Evolutionary conservation across 2,113 vertebrate genomes (phyloP).

Genomic region (Centropus unirufus): DNA sequence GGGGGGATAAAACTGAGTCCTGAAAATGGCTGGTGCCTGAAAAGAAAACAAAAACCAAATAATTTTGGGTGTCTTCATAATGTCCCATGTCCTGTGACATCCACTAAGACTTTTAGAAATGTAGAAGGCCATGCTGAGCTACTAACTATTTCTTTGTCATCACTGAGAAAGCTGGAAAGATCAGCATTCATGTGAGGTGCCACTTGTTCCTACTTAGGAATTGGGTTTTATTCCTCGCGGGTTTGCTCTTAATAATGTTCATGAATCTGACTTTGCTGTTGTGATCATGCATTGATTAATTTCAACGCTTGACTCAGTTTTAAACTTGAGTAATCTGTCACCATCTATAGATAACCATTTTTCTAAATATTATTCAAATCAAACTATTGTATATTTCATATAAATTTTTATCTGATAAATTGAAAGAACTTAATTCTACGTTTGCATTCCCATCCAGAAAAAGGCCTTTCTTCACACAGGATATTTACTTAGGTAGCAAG

Average conservation of each 20-base stretch:
- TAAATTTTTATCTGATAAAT: slow-evolving; percentile 19
- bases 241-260: neutral
- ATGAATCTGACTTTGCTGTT: neutral
- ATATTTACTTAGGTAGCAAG: neutral
- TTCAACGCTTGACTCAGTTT: neutral
- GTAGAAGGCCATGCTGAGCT: neutral
- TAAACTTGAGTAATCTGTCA: slow-evolving; percentile 8
- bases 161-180: neutral
- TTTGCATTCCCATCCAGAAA: slow-evolving; percentile 21
- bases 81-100: neutral
- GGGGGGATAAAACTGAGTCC: neutral
- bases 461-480: neutral
- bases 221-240: slow-evolving; percentile 20
- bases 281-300: neutral
- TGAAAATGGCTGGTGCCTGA: neutral
- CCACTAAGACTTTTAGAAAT: neutral
- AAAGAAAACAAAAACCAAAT: neutral
- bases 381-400: neutral
- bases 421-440: slow-evolving; percentile 6
- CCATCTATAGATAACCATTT: slow-evolving; percentile 1
- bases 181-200: neutral
- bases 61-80: neutral
- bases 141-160: neutral
- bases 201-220: neutral
- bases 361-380: neutral